Base-by-base conservation (phyloP, 2,113 vertebrate species). In the Triplophysa tibetana region DNA sequence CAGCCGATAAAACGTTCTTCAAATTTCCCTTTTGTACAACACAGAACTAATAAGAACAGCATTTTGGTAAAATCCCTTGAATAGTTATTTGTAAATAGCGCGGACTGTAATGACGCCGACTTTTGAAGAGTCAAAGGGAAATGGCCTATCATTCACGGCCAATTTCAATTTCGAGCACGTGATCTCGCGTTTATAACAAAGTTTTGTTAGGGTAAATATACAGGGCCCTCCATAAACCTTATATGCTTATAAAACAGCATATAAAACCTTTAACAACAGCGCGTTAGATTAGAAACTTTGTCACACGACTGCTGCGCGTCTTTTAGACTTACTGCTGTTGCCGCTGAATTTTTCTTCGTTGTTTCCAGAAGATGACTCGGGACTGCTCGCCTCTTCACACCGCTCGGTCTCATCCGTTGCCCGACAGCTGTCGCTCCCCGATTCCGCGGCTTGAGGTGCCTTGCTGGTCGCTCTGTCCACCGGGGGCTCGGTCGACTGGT, bases 241-340 rank as follows among this genome's bases (percentile, higher is more conserved):
- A 92, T 94, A 94, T 93, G 95, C 96, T 96, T 98, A 98, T 99
- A 99, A 98, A 99, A 98, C 95, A 96, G 96, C 96, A 96, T 96
- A 98, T 98, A 99, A 99, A 98, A 90, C 91, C 94, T 92, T 98
- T 98, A 98, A 98, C 94, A 96, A 96, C 94, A 90, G 91, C 92
- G 93, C 91, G 91, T 91, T 91, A 89, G 91, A 90, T 92, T 92
- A 92, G 90, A 91, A 93, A 93, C 91, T 92, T 91, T 92, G 90
- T 92, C 90, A 88, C 91, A 90, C 85, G 91, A 91, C 87, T 88
- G 60, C 88, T 91, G 91, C 93, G 89, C 93, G 93, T 89, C 86
- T 67, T 93, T 92, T 92, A 93, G 93, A 98, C 97, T 94, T 96
- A 99, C 97, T 93, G 94, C 94, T 92, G 94, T 92, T 92, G 90